phyloP scores from a whole-genome alignment of 2,797 vertebrate species.

The Carcharodon carcharias region DNA sequence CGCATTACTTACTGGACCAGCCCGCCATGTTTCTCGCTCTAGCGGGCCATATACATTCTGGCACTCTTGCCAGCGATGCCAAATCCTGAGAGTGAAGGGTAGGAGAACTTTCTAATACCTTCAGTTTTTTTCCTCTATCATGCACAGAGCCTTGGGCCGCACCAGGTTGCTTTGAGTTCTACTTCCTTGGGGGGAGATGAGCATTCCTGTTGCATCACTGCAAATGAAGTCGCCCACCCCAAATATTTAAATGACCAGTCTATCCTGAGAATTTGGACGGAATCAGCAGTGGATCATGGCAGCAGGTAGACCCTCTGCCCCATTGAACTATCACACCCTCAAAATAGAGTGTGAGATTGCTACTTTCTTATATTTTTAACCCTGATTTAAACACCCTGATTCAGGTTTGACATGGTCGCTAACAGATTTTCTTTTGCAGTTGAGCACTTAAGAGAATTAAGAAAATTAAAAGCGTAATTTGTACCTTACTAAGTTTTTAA shows the following conservation, averaged over 20 bases:
- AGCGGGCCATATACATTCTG: too few relatives aligned
- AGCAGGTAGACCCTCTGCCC: neutral
- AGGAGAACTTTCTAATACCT: neutral
- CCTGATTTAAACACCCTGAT: neutral
- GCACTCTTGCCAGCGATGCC: neutral
- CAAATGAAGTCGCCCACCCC: neutral
- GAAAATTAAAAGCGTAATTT: neutral
- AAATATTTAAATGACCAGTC: neutral
- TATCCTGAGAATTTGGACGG: neutral
- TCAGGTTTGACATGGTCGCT: neutral
- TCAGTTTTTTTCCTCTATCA: neutral
- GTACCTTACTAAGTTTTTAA: neutral
- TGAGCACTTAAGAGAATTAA: neutral
- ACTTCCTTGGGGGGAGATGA: neutral
- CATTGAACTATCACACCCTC: too few relatives aligned
- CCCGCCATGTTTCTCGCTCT: too few relatives aligned
- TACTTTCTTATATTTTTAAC: too few relatives aligned
- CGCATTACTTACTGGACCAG: too few relatives aligned
- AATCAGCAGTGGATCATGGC: neutral
- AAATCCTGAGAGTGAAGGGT: neutral
- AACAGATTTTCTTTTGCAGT: too few relatives aligned
- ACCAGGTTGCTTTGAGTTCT: neutral
- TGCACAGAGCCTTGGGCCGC: neutral
- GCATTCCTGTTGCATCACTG: neutral
- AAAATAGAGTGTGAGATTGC: neutral